Conservation (phyloP, 1,140 invertebrate genomes). For the Onthophagus taurus region DNA sequence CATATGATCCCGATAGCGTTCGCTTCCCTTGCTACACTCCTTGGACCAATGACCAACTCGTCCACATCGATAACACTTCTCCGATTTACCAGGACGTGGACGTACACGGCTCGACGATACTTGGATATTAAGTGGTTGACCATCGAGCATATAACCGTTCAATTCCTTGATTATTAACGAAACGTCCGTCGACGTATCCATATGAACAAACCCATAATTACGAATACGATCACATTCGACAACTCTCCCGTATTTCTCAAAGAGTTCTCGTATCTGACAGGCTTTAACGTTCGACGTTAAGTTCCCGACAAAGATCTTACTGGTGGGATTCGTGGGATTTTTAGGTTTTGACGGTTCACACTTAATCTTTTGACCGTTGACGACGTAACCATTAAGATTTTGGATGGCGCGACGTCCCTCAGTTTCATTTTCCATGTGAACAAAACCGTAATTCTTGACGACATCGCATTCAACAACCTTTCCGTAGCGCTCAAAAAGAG, state of each 20-base stretch:
- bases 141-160: slow-evolving; percentile 74
- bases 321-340: slow-evolving; percentile 72
- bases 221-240: slow-evolving; percentile 85
- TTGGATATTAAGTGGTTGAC: slow-evolving; percentile 81
- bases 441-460: slow-evolving; percentile 95
- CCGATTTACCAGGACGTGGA: slow-evolving; percentile 84
- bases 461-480: slow-evolving; percentile 94
- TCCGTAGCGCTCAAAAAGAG: slow-evolving; percentile 89
- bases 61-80: slow-evolving; percentile 89
- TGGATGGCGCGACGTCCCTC: slow-evolving; percentile 85
- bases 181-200: slow-evolving; percentile 72
- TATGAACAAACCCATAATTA: slow-evolving; percentile 86
- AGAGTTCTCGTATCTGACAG: slow-evolving; percentile 74
- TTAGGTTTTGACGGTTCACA: slow-evolving; percentile 83
- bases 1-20: slow-evolving; percentile 71
- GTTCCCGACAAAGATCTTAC: slow-evolving; percentile 86
- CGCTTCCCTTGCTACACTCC: slow-evolving; percentile 75
- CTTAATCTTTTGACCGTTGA: slow-evolving; percentile 82
- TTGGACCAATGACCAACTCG: slow-evolving; percentile 91
- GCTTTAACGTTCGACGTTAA: slow-evolving; percentile 81
- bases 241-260: slow-evolving; percentile 79
- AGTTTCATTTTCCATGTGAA: slow-evolving; percentile 91
- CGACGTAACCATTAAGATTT: slow-evolving; percentile 77
- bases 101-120: slow-evolving; percentile 83
- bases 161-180: slow-evolving; percentile 79